phyloP scores from a whole-genome alignment of 2,797 vertebrate species.

The Cyprinella venusta region DNA sequence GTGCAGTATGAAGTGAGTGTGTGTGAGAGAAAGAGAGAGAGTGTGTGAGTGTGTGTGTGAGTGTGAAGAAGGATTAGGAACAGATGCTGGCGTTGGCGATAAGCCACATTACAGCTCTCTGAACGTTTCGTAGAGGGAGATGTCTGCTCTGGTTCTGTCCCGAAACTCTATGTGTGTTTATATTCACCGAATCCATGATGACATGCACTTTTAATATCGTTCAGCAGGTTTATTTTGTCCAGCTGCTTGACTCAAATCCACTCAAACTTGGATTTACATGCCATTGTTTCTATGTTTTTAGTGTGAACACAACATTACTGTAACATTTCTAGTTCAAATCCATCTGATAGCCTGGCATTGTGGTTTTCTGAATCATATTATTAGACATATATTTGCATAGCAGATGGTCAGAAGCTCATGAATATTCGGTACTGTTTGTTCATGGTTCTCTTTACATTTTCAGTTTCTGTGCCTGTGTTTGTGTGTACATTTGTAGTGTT shows the following conservation, averaged over 20 bases:
- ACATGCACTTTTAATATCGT: conserved; percentile 9
- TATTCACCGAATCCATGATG: neutral
- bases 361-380: conserved; percentile 19
- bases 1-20: conserved; percentile 24
- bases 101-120: conserved; percentile 27
- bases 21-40: neutral
- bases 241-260: neutral
- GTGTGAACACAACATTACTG: neutral
- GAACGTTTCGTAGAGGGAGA: neutral
- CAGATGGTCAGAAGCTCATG: conserved; percentile 42
- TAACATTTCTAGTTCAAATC: neutral
- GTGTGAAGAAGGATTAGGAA: conserved; percentile 42
- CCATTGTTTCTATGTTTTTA: neutral
- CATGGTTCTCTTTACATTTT: conserved; percentile 18
- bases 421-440: conserved; percentile 39
- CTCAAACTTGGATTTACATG: neutral
- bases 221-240: neutral
- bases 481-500: conserved; percentile 12
- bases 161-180: conserved; percentile 3
- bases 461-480: conserved; percentile 29
- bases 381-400: conserved; percentile 45
- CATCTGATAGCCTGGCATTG: neutral
- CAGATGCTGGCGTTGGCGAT: conserved; percentile 47
- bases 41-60: neutral
- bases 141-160: conserved; percentile 5